Evolutionary conservation across 2,797 vertebrate species (phyloP), one percentile per base, ranked within the genome.

Genomic region (Chiroxiphia lanceolata): DNA sequence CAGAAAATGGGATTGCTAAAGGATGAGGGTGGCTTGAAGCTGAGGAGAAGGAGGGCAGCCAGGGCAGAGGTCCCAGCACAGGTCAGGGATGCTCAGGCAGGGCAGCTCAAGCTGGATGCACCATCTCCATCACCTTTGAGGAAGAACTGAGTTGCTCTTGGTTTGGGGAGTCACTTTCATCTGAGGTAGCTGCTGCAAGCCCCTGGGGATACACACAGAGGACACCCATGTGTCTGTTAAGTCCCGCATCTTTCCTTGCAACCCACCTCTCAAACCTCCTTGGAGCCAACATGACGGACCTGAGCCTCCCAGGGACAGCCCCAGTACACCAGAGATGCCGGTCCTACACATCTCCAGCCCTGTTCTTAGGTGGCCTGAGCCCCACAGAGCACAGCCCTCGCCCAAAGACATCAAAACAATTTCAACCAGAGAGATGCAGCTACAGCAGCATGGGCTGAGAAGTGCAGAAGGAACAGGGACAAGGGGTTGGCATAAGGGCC

Each of bases 281-380:
- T 34, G 22, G 77, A 78, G 40, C 7, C 29, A 17, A 2, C 0
- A 0, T 1, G 3, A 53, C 6, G 5, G 10, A 47, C 48, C 38
- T 9, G 4, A 78, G 61, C 3, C 6, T 11, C 5, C 12, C n/a
- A 18, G 33, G 8, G 4, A 21, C 22, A 61, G 29, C 22, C 33
- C 40, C 19, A 23, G 23, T 22, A 20, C 34, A 45, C 7, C 54
- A 72, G 63, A 42, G 33, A 23, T 34, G 27, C 27, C 44, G 71
- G 51, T 74, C 26, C 70, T 42, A 40, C 70, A 27, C 2, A 9
- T 22, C 18, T 10, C 38, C 5, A 64, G 56, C 20, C 48, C 56
- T 69, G 54, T 21, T 54, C 40, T 72, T 64, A 0, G 2, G 10
- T 21, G 33, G 54, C 18, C 60, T 60, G 51, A 6, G 48, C 31